phyloP scores from a whole-genome alignment of 2,888 invertebrate species.

The Pseudococcus viburni region DNA sequence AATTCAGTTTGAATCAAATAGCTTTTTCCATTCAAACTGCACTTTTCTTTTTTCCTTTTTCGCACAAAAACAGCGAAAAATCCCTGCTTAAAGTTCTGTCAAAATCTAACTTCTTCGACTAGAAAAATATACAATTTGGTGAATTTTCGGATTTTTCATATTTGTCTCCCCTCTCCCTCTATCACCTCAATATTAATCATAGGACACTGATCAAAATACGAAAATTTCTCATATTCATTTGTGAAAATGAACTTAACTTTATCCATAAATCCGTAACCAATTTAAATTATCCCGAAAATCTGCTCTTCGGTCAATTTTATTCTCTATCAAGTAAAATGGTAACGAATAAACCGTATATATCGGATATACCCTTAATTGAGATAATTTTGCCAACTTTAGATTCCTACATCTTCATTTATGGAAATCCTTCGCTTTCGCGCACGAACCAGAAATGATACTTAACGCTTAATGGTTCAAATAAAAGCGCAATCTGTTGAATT shows the following conservation, averaged over 20 bases:
- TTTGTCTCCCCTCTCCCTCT: too few species aligned
- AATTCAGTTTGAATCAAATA: too few species aligned
- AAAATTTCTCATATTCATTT: background rate
- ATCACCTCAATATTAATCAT: too few species aligned
- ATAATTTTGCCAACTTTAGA: constrained; percentile 7
- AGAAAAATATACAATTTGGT: too few species aligned
- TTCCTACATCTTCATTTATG: background rate
- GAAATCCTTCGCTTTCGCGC: background rate
- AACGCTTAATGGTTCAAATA: constrained; percentile 16
- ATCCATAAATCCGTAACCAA: background rate
- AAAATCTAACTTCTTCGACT: too few species aligned
- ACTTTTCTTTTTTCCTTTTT: too few species aligned
- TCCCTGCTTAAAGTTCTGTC: too few species aligned
- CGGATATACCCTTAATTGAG: background rate
- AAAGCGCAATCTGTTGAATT: constrained; percentile 12
- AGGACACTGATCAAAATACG: too few species aligned
- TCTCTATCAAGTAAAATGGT: background rate
- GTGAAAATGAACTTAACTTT: background rate
- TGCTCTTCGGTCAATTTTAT: background rate
- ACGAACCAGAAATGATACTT: background rate
- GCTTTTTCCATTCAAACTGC: too few species aligned
- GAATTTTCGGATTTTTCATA: too few species aligned
- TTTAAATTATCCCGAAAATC: background rate
- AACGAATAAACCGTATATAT: background rate
- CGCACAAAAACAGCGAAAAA: too few species aligned